Base-by-base conservation (phyloP, 1,140 invertebrate genomes). In the Temnothorax longispinosus region DNA sequence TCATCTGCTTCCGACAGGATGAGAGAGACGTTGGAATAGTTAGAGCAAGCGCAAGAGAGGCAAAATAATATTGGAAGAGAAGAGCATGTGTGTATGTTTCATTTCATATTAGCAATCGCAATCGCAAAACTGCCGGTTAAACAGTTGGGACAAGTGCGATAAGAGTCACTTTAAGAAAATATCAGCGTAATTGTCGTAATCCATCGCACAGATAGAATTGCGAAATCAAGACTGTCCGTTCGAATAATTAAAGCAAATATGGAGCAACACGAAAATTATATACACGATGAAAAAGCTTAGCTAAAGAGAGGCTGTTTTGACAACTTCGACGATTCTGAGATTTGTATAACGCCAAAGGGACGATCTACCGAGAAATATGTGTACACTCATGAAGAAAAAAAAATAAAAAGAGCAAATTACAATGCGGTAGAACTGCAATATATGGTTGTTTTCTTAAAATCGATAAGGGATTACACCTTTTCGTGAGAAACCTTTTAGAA, bases 331-430 rank as follows among this genome's bases (percentile, higher is more conserved):
- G 67, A 81, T 71, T 81, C 65, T 32, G 35, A 71, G 27, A 81
- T 81, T 81, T 81, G 65, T 81, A 69, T 71, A 71, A 71, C 47
- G 64, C 8, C 35, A 44, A 71, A 56, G 18, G 1, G 56, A 67
- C 62, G n/a, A 41, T 69, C 44, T 69, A 69, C 13, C n/a, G 15
- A 80, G 21, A 81, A 56, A 81, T 47, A 71, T 81, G 78, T 81
- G 71, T 71, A 81, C 78, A 81, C 11, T 27, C 3, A 80, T 10
- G 15, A 38, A 56, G 21, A 71, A 18, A 56, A 81, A 35, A 47
- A 15, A 71, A 81, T 81, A 81, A 81, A 81, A 81, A 71, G 47
- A 81, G 38, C 35, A 81, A 78, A 65, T 78, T 69, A 65, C 5
- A 10, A 69, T 71, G 67, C 50, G 50, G 10, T 81, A 81, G n/a